These are phyloP conservation scores for Cecidostiba fungosa DNA, from an alignment of 2,888 invertebrate genomes.

Conservation along the genomic window DNA sequence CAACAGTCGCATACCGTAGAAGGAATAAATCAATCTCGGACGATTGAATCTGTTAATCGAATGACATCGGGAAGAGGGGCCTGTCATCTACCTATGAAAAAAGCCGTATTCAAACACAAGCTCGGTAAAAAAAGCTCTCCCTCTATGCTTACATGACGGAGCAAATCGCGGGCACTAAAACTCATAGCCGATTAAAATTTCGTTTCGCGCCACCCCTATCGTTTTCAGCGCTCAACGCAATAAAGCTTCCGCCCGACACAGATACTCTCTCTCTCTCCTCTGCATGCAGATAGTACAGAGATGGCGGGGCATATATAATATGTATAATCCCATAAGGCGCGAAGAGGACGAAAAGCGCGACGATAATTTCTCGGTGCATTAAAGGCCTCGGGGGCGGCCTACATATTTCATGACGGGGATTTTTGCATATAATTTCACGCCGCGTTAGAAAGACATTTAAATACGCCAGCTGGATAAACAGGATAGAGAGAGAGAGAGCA, in stretches of 20 bases:
- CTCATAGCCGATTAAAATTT: conserved; percentile 62
- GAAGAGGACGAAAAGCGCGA: conserved; percentile 68
- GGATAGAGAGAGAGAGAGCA: conserved; percentile 52
- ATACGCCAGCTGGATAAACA: conserved; percentile 80
- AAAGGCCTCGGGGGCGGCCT: conserved; percentile 69
- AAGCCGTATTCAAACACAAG: neutral
- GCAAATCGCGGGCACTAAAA: conserved; percentile 42
- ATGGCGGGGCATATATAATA: conserved; percentile 56
- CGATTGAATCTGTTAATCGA: conserved; percentile 10
- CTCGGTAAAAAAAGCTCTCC: neutral
- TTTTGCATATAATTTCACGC: conserved; percentile 80
- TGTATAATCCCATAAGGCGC: conserved; percentile 73
- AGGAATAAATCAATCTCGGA: neutral
- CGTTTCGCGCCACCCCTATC: conserved; percentile 59
- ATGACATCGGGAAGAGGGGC: neutral
- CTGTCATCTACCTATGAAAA: conserved; percentile 11
- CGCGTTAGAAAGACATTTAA: conserved; percentile 79
- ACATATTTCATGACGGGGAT: conserved; percentile 78
- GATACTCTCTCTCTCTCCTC: neutral
- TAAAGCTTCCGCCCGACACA: neutral
- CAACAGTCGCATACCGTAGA: neutral
- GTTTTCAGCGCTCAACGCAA: conserved; percentile 21
- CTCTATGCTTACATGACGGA: conserved; percentile 23
- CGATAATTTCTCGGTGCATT: conserved; percentile 80
- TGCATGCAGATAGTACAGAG: neutral